A percentile compares a stretch with the other conserved stretches of the same genome.
Evolutionary conservation across 1,140 invertebrate species (phyloP).

Genomic region (Drosophila prosaltans): DNA sequence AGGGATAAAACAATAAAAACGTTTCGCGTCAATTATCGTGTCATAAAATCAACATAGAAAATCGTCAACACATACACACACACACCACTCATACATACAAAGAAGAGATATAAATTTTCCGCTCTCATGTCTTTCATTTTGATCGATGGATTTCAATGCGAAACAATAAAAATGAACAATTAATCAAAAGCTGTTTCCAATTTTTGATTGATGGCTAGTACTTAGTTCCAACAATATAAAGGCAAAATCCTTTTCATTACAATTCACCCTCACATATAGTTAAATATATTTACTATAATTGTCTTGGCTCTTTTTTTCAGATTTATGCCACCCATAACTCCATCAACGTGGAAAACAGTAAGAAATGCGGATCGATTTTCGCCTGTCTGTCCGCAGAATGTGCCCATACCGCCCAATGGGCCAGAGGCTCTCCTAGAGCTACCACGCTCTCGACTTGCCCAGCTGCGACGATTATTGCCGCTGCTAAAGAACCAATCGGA

Average conservation of each 20-base stretch:
- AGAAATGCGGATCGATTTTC: slow-evolving; percentile 91
- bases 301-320: slow-evolving; percentile 79
- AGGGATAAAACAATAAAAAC: slow-evolving; percentile 68
- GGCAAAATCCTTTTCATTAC: slow-evolving; percentile 40
- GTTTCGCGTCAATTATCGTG: slow-evolving; percentile 78
- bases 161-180: slow-evolving; percentile 80
- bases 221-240: slow-evolving; percentile 43
- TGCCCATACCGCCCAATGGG: slow-evolving; percentile 88
- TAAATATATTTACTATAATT: slow-evolving; percentile 13
- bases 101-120: slow-evolving; percentile 26
- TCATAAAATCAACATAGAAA: slow-evolving; percentile 74
- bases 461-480: slow-evolving; percentile 91
- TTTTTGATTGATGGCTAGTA: slow-evolving; percentile 73
- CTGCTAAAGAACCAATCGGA: slow-evolving; percentile 95
- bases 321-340: slow-evolving; percentile 97
- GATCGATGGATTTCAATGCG: slow-evolving; percentile 73
- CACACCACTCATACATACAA: neutral
- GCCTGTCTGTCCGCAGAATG: slow-evolving; percentile 94
- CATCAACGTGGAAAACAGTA: slow-evolving; percentile 92
- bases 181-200: slow-evolving; percentile 72
- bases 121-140: slow-evolving; percentile 38
- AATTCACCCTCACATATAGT: neutral
- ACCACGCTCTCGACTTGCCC: slow-evolving; percentile 90
- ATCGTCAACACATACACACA: slow-evolving; percentile 27
- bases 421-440: slow-evolving; percentile 90